phyloP scores from a whole-genome alignment of 2,797 vertebrate genomes.

The Leucoraja ocellata region DNA sequence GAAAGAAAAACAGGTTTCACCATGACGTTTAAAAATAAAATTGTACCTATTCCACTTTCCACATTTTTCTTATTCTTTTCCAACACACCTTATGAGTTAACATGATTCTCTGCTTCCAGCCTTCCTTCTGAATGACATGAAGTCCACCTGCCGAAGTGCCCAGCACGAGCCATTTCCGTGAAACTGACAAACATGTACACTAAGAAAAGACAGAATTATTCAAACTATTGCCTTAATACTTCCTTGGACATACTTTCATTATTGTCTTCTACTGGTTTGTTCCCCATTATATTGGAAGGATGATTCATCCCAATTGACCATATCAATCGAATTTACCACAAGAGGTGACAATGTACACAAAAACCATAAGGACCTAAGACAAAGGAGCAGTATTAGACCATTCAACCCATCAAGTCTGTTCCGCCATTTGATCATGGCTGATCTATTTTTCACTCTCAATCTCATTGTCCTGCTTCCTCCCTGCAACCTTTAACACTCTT shows the following conservation, averaged over 20 bases:
- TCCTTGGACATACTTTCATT: neutral
- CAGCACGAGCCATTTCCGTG: constrained; percentile 82
- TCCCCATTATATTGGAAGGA: neutral
- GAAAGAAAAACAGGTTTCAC: neutral
- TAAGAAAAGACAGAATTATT: constrained; percentile 47
- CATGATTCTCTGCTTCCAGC: constrained; percentile 91
- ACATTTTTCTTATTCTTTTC: too few relatives aligned
- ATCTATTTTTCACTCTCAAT: too few relatives aligned
- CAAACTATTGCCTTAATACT: neutral
- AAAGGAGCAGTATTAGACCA: too few relatives aligned
- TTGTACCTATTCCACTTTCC: too few relatives aligned
- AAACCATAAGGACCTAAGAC: too few relatives aligned
- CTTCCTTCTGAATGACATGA: constrained; percentile 89
- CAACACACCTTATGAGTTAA: constrained; percentile 80
- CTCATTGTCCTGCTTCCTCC: too few relatives aligned
- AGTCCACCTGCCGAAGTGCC: constrained; percentile 87
- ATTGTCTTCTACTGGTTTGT: neutral
- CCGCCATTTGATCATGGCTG: too few relatives aligned
- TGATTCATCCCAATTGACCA: too few relatives aligned
- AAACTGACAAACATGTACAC: constrained; percentile 82
- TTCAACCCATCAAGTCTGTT: too few relatives aligned
- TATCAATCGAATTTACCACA: neutral
- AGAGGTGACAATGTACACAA: too few relatives aligned
- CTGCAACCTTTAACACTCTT: too few relatives aligned
- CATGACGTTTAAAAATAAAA: neutral